Conservation (phyloP, 2,888 invertebrate genomes). For the Drosophila neotestacea region DNA sequence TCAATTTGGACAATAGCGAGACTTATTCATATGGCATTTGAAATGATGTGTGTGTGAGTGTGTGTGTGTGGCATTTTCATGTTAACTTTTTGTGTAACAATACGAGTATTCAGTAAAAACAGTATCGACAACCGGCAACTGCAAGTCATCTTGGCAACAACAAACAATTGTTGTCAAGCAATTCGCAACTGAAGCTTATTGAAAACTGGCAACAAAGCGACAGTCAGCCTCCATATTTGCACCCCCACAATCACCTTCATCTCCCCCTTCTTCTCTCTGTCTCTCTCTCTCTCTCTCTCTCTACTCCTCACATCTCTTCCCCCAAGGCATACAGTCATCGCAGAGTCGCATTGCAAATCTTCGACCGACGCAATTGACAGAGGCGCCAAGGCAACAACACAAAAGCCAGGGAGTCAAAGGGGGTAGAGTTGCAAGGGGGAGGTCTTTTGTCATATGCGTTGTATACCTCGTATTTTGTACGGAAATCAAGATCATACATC, state of each 20-base stretch:
- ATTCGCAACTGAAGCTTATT: constrained; percentile 53
- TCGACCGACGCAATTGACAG: constrained; percentile 38
- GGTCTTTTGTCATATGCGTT: constrained; percentile 63
- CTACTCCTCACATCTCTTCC: neutral
- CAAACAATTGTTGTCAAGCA: constrained; percentile 51
- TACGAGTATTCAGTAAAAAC: constrained; percentile 1
- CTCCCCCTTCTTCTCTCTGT: too few species aligned
- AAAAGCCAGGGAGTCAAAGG: constrained; percentile 22
- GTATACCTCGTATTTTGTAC: constrained; percentile 37
- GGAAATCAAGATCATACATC: constrained; percentile 79
- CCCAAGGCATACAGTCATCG: constrained; percentile 16
- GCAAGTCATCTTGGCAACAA: constrained; percentile 51
- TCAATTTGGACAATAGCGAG: constrained; percentile 20
- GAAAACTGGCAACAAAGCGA: constrained; percentile 65
- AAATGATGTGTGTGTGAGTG: constrained; percentile 27
- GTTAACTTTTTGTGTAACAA: constrained; percentile 47
- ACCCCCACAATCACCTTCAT: constrained; percentile 3
- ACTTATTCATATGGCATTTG: constrained; percentile 44
- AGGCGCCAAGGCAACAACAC: constrained; percentile 66
- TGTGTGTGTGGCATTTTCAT: constrained; percentile 54
- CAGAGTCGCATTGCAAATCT: constrained; percentile 46
- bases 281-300: neutral
- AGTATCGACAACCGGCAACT: constrained; percentile 14
- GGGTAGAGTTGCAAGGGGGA: neutral
- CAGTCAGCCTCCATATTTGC: constrained; percentile 17